Evolutionary conservation across 2,797 vertebrate genomes (phyloP).

Genomic region (Onychomys torridus): DNA sequence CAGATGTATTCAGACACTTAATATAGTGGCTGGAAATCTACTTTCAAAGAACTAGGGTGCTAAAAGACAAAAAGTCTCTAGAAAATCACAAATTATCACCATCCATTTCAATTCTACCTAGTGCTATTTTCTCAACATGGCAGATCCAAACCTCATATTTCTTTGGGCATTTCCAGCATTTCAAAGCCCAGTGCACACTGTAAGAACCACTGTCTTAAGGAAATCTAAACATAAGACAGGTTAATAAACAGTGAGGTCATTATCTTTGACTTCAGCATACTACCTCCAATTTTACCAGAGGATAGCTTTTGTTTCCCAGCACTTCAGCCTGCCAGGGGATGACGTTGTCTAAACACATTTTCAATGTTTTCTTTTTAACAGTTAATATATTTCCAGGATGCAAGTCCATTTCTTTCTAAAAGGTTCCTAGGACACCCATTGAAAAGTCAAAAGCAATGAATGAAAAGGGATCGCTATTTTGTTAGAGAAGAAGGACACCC

Average conservation of each 20-base stretch:
- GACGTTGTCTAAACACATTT: slow-evolving; percentile 83
- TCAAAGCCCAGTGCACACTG: not conserved
- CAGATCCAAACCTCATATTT: not conserved
- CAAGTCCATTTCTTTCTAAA: slow-evolving; percentile 82
- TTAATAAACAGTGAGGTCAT: slow-evolving; percentile 54
- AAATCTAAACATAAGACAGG: slow-evolving; percentile 40
- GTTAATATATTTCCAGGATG: slow-evolving; percentile 82
- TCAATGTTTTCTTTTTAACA: slow-evolving; percentile 84
- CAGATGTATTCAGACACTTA: not conserved
- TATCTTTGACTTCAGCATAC: slow-evolving; percentile 49
- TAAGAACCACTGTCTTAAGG: slow-evolving; percentile 27
- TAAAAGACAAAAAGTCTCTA: slow-evolving; percentile 25
- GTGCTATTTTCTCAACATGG: not conserved
- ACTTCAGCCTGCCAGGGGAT: slow-evolving; percentile 77
- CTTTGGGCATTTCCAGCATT: not conserved
- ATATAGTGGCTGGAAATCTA: not conserved
- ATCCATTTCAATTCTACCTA: not conserved
- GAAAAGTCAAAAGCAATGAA: slow-evolving; percentile 84
- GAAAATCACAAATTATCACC: slow-evolving; percentile 36
- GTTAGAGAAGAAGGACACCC: slow-evolving; percentile 79
- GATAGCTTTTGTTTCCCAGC: slow-evolving; percentile 77
- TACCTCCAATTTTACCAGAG: slow-evolving; percentile 69
- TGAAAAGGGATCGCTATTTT: slow-evolving; percentile 78
- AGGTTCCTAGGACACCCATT: slow-evolving; percentile 80
- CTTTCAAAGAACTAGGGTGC: slow-evolving; percentile 36